Evolutionary conservation across 2,888 invertebrate species (phyloP), one percentile per base, ranked within the genome.

Genomic region (Melanostoma scalare): DNA sequence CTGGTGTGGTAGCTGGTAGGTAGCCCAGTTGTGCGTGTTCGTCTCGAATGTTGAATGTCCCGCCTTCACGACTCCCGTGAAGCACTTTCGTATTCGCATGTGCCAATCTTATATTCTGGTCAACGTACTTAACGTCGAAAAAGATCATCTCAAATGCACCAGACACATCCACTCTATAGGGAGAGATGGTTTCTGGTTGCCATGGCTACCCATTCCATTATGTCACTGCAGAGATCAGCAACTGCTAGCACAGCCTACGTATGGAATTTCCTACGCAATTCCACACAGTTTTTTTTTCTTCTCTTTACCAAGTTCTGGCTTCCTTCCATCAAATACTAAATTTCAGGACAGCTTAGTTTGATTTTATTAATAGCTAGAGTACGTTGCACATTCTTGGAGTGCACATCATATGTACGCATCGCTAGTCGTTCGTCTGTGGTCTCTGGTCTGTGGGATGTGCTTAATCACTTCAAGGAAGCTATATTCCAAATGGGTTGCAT

Each of bases 81-180:
- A 48, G 44, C 31, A 40, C 50, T 48, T 31, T 20, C 30, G 1
- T 60, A 31, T 60, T 42, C 63, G 38, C 42, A 52, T 71, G 72
- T 58, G 58, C 55, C 65, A 65, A 78, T 67, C 53, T 67, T n/a
- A 56, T 30, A 58, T 44, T 68, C 69, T 82, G 82, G 82, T 82
- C 82, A 82, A 82, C 78, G 78, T 73, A 82, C 82, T 82, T 73
- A 63, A 63, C 46, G 58, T 63, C 77, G 56, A 60, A 73, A 55
- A 72, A 9, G 46, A 63, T 33, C 58, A 71, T 65, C 31, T 50
- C 33, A 31, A 53, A 8, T n/a, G 20, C 6, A 58, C 44, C 61
- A 67, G 52, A 65, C 44, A 53, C 33, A 63, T 74, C 48, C 74
- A 65, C 69, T 75, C 40, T 38, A 10, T 10, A 50, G 38, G 36